These are phyloP conservation scores for Grammomys surdaster DNA, from an alignment of 2,113 vertebrate species.

Conservation along the genomic window DNA sequence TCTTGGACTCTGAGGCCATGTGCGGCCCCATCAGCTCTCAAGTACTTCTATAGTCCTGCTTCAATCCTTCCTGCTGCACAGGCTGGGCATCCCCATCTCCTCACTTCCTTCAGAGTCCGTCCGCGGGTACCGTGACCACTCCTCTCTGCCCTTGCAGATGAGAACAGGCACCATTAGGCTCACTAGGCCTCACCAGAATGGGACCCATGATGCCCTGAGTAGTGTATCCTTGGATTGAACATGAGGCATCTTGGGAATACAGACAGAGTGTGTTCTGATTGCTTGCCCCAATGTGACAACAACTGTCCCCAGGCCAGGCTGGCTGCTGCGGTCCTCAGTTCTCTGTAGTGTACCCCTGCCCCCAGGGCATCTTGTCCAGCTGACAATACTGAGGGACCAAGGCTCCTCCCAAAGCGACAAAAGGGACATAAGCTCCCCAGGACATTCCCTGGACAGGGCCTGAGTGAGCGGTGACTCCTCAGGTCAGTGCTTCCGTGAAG, in stretches of 20 bases:
- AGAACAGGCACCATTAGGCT: neutral
- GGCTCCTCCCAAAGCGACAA: neutral
- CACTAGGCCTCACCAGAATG: neutral
- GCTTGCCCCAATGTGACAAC: neutral
- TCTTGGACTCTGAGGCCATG: neutral
- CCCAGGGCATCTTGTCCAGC: neutral
- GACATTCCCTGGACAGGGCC: neutral
- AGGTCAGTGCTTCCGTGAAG: neutral
- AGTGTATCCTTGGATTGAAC: neutral
- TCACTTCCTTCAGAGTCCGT: neutral
- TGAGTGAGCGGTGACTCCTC: neutral
- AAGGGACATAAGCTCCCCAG: neutral
- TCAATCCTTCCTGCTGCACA: neutral
- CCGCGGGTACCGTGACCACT: neutral
- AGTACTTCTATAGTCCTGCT: neutral
- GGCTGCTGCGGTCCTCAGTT: neutral
- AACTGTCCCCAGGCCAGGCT: neutral
- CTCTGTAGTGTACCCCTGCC: neutral
- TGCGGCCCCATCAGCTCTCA: accelerated
- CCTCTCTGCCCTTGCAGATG: neutral
- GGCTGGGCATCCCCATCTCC: neutral
- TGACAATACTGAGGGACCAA: neutral
- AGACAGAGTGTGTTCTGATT: neutral
- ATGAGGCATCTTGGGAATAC: neutral
- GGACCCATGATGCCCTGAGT: accelerated